These are phyloP conservation scores for Anisognathus igniventris DNA, from an alignment of 2,797 vertebrate species.

Conservation along the genomic window DNA sequence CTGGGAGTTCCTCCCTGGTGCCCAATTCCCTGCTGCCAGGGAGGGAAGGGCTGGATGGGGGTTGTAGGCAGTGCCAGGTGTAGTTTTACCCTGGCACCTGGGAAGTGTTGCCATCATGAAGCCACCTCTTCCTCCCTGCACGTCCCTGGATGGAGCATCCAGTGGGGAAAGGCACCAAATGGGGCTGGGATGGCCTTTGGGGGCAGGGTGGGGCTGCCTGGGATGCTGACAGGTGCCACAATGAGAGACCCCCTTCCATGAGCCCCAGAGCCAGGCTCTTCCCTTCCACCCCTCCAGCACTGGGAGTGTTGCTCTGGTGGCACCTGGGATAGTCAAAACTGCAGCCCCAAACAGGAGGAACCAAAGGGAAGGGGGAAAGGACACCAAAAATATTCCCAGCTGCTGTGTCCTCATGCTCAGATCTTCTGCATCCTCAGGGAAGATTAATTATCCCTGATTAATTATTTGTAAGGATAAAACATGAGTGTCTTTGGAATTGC, in stretches of 20 bases:
- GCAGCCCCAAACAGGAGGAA: no score
- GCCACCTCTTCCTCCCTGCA: background rate
- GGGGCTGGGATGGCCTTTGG: background rate
- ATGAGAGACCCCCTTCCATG: fast-evolving
- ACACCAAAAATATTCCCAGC: background rate
- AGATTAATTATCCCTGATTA: background rate
- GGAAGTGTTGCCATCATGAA: fast-evolving
- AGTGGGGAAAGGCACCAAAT: fast-evolving
- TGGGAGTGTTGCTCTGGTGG: background rate
- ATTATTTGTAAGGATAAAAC: background rate
- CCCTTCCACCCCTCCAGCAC: background rate
- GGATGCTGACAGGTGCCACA: background rate
- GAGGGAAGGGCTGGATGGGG: background rate
- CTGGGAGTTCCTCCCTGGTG: fast-evolving
- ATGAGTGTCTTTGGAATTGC: fast-evolving
- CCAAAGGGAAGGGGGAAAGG: fast-evolving
- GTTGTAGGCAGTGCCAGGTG: fast-evolving
- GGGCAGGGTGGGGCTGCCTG: background rate
- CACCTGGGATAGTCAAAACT: background rate
- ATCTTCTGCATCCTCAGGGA: background rate
- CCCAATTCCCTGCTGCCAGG: fast-evolving
- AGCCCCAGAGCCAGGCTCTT: background rate
- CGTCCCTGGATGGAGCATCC: fast-evolving
- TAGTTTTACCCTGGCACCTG: fast-evolving
- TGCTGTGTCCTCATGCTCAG: fast-evolving